Evolutionary conservation across 92 coral and sea anemone genomes (phyloP).

Genomic region (Isaurus tuberculatus): DNA sequence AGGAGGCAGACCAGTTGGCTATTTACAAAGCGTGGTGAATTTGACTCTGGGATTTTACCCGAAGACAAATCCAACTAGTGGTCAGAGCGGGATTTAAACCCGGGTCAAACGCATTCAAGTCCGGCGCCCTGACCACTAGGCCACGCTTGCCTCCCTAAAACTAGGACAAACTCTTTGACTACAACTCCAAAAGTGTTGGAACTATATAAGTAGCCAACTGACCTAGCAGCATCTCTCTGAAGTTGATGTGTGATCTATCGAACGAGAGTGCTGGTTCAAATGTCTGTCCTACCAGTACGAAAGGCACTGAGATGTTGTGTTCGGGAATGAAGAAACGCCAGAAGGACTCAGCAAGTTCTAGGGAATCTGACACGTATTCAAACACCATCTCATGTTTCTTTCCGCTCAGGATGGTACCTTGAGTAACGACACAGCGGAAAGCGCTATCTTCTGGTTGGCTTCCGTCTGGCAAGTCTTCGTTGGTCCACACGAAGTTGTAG

Average conservation of each 20-base stretch:
- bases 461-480: conserved; percentile 88
- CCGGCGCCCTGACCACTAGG: no score
- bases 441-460: conserved; percentile 73
- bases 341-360: conserved; percentile 93
- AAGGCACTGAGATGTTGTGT: conserved; percentile 92
- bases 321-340: conserved; percentile 99
- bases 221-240: conserved; percentile 97
- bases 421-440: conserved; percentile 84
- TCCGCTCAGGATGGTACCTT: conserved; percentile 87
- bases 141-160: no score
- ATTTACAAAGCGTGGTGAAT: no score
- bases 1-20: no score
- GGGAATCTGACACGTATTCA: conserved; percentile 91
- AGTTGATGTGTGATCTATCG: conserved; percentile 96
- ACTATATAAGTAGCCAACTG: conserved; percentile 13
- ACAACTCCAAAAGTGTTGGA: no score
- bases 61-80: no score
- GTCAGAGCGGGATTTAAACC: no score
- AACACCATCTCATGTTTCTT: conserved; percentile 91
- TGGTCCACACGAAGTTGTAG: conserved; percentile 89
- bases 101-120: no score
- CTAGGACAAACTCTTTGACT: no score
- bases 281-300: conserved; percentile 96
- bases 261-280: conserved; percentile 95
- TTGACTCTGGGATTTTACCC: no score